Percentiles rank a stretch among this genome's conserved stretches.
phyloP scores from a whole-genome alignment of 1,140 invertebrate species.

The Metaphire vulgaris region DNA sequence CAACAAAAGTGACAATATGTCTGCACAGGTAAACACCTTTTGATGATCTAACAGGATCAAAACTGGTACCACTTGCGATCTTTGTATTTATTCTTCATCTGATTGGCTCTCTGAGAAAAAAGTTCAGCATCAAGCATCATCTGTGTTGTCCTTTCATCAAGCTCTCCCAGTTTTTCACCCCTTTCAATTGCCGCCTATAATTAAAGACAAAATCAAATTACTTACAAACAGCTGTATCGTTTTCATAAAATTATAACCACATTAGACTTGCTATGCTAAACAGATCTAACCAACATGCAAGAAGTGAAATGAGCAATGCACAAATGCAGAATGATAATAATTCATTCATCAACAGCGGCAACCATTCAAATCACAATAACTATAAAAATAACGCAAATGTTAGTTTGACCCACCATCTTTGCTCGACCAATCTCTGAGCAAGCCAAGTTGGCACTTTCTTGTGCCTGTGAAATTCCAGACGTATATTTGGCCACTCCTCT shows the following conservation, averaged over 20 bases:
- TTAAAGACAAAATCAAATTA: neutral
- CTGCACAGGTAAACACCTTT: neutral
- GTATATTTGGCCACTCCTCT: conserved; percentile 80
- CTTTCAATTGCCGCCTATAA: conserved; percentile 63
- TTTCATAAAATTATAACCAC: too few relatives aligned
- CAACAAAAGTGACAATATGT: neutral
- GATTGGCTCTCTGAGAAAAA: conserved; percentile 76
- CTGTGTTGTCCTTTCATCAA: conserved; percentile 84
- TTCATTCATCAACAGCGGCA: too few relatives aligned
- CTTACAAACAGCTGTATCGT: too few relatives aligned
- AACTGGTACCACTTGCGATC: conserved; percentile 53
- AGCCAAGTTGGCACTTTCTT: conserved; percentile 34
- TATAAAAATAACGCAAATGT: too few relatives aligned
- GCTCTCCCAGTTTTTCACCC: conserved; percentile 82
- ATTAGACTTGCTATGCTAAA: too few relatives aligned
- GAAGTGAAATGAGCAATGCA: too few relatives aligned
- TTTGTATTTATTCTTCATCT: conserved; percentile 58
- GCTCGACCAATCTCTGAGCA: conserved; percentile 43
- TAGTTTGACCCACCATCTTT: conserved; percentile 38
- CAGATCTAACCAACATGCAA: too few relatives aligned
- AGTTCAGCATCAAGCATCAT: conserved; percentile 86
- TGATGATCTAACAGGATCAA: conserved; percentile 26
- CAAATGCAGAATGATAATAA: too few relatives aligned
- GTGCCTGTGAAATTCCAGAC: conserved; percentile 64
- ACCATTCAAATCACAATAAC: too few relatives aligned